Percentiles rank a stretch among this genome's conserved stretches.
Evolutionary conservation across 2,113 vertebrate genomes (phyloP).

Genomic region (Mola mola): DNA sequence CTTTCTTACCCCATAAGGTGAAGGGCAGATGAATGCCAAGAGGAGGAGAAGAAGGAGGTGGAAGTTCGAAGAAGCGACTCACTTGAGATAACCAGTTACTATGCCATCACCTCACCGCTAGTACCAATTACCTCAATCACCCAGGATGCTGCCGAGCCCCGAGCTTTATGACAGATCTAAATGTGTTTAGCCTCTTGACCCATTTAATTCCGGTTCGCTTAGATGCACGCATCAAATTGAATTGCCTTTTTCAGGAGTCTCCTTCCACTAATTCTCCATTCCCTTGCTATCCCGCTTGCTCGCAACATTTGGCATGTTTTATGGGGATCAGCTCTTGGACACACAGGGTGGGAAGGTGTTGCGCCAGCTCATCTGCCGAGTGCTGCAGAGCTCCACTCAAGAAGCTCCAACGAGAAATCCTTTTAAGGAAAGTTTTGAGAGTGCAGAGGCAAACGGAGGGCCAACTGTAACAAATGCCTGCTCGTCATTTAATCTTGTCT

Average conservation of each 20-base stretch:
- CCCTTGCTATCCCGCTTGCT: conserved; percentile 43
- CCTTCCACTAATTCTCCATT: not conserved
- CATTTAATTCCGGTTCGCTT: conserved; percentile 34
- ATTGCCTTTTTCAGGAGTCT: conserved; percentile 28
- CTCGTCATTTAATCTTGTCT: conserved; percentile 40
- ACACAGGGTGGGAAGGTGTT: conserved; percentile 45
- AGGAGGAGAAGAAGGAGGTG: conserved; percentile 2
- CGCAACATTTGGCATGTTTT: conserved; percentile 35
- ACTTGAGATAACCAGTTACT: conserved; percentile 35
- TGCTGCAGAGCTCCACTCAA: conserved; percentile 40
- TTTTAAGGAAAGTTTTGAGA: conserved; percentile 28
- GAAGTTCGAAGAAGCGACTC: not conserved
- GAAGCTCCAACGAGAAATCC: conserved; percentile 42
- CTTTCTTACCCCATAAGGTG: too few relatives aligned
- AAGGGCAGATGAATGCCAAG: conserved; percentile 19
- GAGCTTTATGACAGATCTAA: conserved; percentile 49
- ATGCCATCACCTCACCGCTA: conserved; percentile 29
- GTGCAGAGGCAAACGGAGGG: conserved; percentile 19
- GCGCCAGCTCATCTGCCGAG: conserved; percentile 47
- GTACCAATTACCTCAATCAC: conserved; percentile 53
- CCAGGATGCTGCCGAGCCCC: conserved; percentile 38
- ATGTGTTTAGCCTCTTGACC: conserved; percentile 46
- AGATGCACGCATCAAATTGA: conserved; percentile 13
- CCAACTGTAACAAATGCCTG: conserved; percentile 22
- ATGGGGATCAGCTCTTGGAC: conserved; percentile 57